These are phyloP conservation scores for Iselma pallidipennis DNA, from an alignment of 2,888 invertebrate genomes.

Conservation along the genomic window DNA sequence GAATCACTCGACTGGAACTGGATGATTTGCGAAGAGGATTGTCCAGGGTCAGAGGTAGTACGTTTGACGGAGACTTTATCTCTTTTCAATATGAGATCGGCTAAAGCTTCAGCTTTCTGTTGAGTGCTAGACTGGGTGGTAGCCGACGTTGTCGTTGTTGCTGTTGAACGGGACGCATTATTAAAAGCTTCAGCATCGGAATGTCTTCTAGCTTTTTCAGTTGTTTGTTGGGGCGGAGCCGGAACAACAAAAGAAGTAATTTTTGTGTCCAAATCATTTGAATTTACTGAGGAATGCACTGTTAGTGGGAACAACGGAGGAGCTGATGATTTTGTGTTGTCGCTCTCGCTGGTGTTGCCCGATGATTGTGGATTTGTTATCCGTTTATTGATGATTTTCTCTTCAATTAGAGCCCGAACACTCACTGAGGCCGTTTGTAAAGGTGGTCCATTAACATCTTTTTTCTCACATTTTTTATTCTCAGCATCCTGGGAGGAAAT, in stretches of 20 bases:
- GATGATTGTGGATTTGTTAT: constrained; percentile 56
- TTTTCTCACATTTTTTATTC: constrained; percentile 83
- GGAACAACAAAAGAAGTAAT: constrained; percentile 62
- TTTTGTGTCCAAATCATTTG: constrained; percentile 50
- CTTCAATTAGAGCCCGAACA: constrained; percentile 87
- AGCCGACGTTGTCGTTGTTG: neutral
- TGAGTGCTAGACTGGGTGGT: constrained; percentile 54
- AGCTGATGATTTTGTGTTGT: constrained; percentile 49
- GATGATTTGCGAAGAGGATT: constrained; percentile 60
- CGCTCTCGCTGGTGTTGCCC: constrained; percentile 31
- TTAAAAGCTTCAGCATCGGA: constrained; percentile 63
- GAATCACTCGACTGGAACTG: constrained; percentile 65
- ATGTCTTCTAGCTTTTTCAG: constrained; percentile 61
- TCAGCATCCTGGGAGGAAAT: constrained; percentile 70
- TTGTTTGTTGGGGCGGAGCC: constrained; percentile 57
- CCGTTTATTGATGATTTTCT: constrained; percentile 89
- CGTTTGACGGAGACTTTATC: constrained; percentile 74
- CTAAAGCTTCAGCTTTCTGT: constrained; percentile 77
- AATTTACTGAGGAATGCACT: constrained; percentile 55
- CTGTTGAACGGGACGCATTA: constrained; percentile 21
- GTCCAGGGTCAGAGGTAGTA: constrained; percentile 71
- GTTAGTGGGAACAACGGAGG: constrained; percentile 55
- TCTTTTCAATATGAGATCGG: constrained; percentile 75
- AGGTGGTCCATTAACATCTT: constrained; percentile 80
- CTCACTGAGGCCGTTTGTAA: constrained; percentile 91